phyloP scores from a whole-genome alignment of 2,888 invertebrate species.

The Ametastegia equiseti region DNA sequence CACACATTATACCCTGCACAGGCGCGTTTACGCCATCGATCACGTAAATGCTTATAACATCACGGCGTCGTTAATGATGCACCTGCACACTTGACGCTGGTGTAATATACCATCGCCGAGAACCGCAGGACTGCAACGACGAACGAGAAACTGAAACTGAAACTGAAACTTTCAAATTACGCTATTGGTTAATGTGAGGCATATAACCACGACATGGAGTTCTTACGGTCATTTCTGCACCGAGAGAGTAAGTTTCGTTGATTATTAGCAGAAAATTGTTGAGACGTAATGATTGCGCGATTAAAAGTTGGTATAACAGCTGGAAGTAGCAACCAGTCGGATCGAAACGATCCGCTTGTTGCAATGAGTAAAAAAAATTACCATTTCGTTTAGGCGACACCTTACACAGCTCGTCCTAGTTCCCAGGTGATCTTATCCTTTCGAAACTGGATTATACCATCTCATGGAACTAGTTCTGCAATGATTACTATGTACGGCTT shows the following conservation, averaged over 20 bases:
- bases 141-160: no score
- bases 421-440: slow-evolving; percentile 32
- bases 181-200: not conserved
- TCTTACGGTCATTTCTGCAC: not conserved
- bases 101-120: not conserved
- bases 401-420: slow-evolving; percentile 10
- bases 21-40: slow-evolving; percentile 1
- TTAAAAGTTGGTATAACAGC: not conserved
- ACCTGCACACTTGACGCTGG: not conserved
- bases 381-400: slow-evolving; percentile 31
- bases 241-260: not conserved
- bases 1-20: not conserved
- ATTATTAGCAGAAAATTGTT: not conserved
- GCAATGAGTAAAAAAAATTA: not conserved
- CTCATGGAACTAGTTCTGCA: slow-evolving; percentile 19
- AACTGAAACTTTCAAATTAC: not conserved
- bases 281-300: not conserved
- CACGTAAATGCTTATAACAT: not conserved
- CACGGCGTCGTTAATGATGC: not conserved
- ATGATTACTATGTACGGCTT: not conserved
- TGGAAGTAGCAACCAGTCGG: no score
- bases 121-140: no score
- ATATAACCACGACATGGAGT: not conserved
- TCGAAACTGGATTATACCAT: not conserved
- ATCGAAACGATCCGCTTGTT: not conserved